Percentiles rank a stretch among this genome's conserved stretches.
phyloP scores from a whole-genome alignment of 2,797 vertebrate species.

The Hybognathus amarus region DNA sequence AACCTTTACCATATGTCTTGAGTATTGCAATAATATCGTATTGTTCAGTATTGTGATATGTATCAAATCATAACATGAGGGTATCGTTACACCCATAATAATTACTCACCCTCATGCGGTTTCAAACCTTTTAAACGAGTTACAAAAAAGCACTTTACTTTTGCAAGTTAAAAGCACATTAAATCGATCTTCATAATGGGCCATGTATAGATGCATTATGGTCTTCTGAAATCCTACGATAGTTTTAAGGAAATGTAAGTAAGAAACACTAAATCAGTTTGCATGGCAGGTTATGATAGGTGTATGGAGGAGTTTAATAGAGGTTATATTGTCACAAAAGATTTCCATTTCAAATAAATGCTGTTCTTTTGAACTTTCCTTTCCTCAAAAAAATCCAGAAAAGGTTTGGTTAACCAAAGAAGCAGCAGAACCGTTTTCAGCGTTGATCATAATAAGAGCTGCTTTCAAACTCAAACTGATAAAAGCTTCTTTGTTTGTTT shows the following conservation, averaged over 20 bases:
- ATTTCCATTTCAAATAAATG: not conserved
- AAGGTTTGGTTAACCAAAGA: too few species aligned
- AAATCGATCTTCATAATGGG: not conserved
- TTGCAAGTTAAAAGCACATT: too few species aligned
- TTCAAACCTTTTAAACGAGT: not conserved
- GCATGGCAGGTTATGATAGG: too few species aligned
- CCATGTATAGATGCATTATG: not conserved
- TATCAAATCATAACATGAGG: too few species aligned
- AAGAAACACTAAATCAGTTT: too few species aligned
- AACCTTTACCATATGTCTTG: too few species aligned
- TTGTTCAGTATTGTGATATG: too few species aligned
- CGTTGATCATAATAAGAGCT: not conserved
- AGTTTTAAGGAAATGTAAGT: not conserved
- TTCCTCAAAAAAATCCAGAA: not conserved
- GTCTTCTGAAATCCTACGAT: not conserved
- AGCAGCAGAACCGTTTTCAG: not conserved
- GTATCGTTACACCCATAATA: too few species aligned
- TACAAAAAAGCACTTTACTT: not conserved
- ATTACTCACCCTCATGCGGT: not conserved
- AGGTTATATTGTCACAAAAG: not conserved
- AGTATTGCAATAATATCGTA: too few species aligned
- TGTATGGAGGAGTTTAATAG: not conserved
- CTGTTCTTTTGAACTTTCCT: not conserved
- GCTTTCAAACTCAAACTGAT: not conserved
- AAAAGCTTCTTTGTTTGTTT: not conserved